Base-by-base conservation (phyloP, 2,888 invertebrate species). In the Lamellibrachia columna region DNA sequence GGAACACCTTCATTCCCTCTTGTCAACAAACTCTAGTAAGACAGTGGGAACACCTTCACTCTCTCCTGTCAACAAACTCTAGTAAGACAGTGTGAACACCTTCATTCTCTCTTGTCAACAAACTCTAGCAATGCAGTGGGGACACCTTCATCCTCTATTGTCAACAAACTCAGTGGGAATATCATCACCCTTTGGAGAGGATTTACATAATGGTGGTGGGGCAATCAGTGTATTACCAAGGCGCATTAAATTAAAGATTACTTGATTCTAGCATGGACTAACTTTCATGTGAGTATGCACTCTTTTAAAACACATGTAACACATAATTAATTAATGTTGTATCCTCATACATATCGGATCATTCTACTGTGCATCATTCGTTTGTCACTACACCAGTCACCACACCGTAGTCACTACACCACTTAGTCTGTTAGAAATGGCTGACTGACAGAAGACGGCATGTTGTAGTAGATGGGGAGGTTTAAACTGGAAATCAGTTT, bases 61-160 rank as follows among this genome's bases (percentile, higher is more conserved):
- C 95, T 40, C 93, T 93, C 93, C 96, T 95, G 93, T 95, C 95
- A 53, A 93, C 93, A 93, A 95, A 96, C n/a, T 93, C 96, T 96
- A 93, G 15, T 93, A 94, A 40, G 40, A 40, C 40, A 40, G 0
- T 40, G 40, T 0, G 40, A 40, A 40, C 40, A 40, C 40, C 40
- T 40, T 40, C 40, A 40, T 1, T 40, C 95, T 28, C 93, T 93
- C 93, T 96, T 95, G 93, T 95, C 95, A 53, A 93, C 93, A 93
- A 95, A 96, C n/a, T 93, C 96, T 96, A 93, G 15, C 93, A 94
- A 40, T 40, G 40, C 40, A 40, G 40, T 40, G 40, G 40, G 40
- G 0, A 40, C 40, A 40, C 40, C 40, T 40, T 40, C 40, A 40
- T 40, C 40, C 40, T 40, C 40, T 40, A 40, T 40, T 40, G 40